Conservation (phyloP, 2,113 vertebrate species). For the Nerophis ophidion region DNA sequence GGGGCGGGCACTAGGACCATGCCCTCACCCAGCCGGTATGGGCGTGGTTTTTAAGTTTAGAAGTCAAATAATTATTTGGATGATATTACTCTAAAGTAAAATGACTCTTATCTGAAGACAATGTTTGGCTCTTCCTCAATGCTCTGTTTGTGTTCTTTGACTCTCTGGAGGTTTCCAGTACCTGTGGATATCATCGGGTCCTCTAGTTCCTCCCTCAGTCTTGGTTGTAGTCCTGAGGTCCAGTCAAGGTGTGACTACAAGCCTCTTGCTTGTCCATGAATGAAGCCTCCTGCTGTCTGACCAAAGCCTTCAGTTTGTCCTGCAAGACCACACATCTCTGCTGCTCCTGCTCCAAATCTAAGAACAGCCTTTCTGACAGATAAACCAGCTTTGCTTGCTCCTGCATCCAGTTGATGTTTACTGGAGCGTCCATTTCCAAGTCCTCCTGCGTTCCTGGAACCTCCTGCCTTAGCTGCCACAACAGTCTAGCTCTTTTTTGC, state of each 20-base stretch:
- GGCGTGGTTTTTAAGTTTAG: too few species aligned
- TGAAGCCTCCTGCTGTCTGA: conserved; percentile 67
- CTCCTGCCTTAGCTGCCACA: conserved; percentile 74
- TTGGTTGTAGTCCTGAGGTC: conserved; percentile 74
- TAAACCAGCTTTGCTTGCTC: conserved; percentile 83
- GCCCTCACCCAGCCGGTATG: too few species aligned
- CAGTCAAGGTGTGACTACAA: conserved; percentile 66
- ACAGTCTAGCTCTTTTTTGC: conserved; percentile 69
- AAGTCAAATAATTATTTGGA: too few species aligned
- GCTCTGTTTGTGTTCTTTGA: conserved; percentile 68
- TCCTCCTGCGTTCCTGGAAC: conserved; percentile 27
- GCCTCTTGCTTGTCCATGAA: conserved; percentile 72
- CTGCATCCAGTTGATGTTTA: conserved; percentile 72
- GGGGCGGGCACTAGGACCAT: too few species aligned
- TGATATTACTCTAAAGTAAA: too few species aligned
- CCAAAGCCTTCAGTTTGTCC: conserved; percentile 56
- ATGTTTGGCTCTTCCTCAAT: conserved; percentile 56
- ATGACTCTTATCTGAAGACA: too few species aligned
- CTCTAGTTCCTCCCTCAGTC: conserved; percentile 71
- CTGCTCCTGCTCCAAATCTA: conserved; percentile 73
- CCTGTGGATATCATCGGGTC: conserved; percentile 61
- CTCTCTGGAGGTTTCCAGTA: conserved; percentile 61
- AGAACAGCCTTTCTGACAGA: conserved; percentile 69
- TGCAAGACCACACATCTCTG: conserved; percentile 59
- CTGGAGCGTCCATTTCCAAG: conserved; percentile 21